phyloP scores from a whole-genome alignment of 1,140 invertebrate genomes.

The Orussus abietinus region DNA sequence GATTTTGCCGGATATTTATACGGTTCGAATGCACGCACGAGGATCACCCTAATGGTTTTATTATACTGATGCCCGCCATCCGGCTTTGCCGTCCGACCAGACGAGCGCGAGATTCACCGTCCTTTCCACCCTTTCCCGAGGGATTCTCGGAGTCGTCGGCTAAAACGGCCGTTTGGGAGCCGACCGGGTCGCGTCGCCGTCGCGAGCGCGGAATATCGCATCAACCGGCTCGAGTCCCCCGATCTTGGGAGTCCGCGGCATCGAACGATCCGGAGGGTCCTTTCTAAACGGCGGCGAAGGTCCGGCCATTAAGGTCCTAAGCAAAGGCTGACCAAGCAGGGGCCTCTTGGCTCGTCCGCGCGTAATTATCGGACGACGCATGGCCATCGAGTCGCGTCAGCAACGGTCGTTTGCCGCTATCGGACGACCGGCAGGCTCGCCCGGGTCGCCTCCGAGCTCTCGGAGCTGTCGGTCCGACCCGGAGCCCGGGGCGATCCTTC shows the following conservation, averaged over 20 bases:
- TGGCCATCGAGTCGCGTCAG: slow-evolving; percentile 32
- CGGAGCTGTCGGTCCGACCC: too few relatives aligned
- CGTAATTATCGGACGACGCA: slow-evolving; percentile 37
- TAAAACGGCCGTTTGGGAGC: too few relatives aligned
- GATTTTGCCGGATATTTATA: slow-evolving; percentile 49
- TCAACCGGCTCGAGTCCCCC: not conserved
- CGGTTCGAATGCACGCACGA: slow-evolving; percentile 40
- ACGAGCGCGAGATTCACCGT: slow-evolving; percentile 8
- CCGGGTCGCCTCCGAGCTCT: slow-evolving; percentile 20
- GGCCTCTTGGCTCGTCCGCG: slow-evolving; percentile 17
- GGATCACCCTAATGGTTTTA: slow-evolving; percentile 42
- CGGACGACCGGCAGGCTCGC: slow-evolving; percentile 28
- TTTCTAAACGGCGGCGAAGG: slow-evolving; percentile 1
- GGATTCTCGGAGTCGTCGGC: too few relatives aligned
- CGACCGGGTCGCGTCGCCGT: too few relatives aligned
- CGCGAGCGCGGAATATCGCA: too few relatives aligned
- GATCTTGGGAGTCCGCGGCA: not conserved
- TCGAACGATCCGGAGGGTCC: too few relatives aligned
- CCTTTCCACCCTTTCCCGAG: too few relatives aligned
- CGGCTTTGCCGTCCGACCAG: slow-evolving; percentile 25
- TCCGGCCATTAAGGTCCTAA: slow-evolving; percentile 36
- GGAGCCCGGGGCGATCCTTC: too few relatives aligned
- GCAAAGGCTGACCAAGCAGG: slow-evolving; percentile 43
- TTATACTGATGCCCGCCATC: slow-evolving; percentile 40
- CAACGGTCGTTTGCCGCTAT: slow-evolving; percentile 39